A percentile compares a stretch with the other conserved stretches of the same genome.
Conservation (phyloP, 2,797 vertebrate species). For the Nyctalus aviator region DNA sequence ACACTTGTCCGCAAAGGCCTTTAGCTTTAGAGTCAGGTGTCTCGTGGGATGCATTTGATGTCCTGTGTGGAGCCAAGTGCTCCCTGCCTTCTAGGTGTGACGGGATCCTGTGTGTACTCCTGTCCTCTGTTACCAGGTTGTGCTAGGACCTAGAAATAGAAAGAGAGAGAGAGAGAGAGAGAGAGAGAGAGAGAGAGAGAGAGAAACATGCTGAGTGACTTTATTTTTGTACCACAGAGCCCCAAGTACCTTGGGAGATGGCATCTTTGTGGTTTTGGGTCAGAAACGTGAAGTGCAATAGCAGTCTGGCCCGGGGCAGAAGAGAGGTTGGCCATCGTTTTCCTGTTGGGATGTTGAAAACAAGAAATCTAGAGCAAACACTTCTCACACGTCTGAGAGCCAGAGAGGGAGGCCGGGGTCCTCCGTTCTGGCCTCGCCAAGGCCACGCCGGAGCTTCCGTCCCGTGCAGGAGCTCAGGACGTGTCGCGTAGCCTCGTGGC, state of each 20-base stretch:
- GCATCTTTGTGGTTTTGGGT: not conserved
- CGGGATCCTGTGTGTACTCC: not conserved
- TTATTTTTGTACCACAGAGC: not conserved
- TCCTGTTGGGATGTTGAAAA: not conserved
- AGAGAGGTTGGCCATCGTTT: not conserved
- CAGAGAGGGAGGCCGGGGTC: not conserved
- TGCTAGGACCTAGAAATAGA: not conserved
- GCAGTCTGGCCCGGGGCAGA: not conserved
- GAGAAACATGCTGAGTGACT: not conserved
- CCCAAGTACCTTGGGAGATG: not conserved
- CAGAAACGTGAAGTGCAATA: not conserved
- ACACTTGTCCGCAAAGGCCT: not conserved
- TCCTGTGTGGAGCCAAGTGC: not conserved
- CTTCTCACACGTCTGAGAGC: not conserved
- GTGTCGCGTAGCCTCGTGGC: fast-evolving
- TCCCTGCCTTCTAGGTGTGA: not conserved
- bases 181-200: too few species aligned
- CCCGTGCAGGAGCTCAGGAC: not conserved
- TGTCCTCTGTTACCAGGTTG: not conserved
- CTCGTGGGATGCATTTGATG: not conserved
- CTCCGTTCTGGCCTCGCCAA: not conserved
- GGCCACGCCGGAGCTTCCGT: not conserved
- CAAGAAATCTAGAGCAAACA: not conserved
- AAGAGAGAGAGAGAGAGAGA: too few species aligned
- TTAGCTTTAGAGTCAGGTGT: not conserved